A percentile compares a stretch with the other conserved stretches of the same genome.
phyloP scores from a whole-genome alignment of 2,888 invertebrate genomes.

The Calameuta filiformis region DNA sequence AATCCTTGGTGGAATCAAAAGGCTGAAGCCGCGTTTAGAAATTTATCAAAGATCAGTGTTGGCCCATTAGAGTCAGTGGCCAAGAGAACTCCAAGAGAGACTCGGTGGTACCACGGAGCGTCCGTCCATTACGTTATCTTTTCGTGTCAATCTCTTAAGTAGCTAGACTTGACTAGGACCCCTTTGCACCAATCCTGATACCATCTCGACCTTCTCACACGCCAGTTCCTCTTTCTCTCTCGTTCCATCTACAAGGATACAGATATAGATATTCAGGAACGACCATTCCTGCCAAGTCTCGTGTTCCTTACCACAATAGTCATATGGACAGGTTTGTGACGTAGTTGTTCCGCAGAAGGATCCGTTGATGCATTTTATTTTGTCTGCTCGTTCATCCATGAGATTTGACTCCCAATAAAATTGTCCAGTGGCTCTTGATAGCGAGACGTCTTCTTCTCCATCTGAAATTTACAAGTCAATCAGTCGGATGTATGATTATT shows the following conservation, averaged over 20 bases:
- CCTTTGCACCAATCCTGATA: constrained; percentile 32
- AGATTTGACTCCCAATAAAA: too few species aligned
- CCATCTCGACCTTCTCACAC: constrained; percentile 27
- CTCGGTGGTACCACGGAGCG: constrained; percentile 11
- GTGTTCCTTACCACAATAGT: too few species aligned
- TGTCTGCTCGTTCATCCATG: too few species aligned
- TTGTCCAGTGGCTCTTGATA: too few species aligned
- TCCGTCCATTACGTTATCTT: constrained; percentile 64
- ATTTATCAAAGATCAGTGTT: constrained; percentile 50
- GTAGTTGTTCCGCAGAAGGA: too few species aligned
- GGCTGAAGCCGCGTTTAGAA: constrained; percentile 37
- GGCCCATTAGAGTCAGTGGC: constrained; percentile 47
- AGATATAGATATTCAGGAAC: background rate
- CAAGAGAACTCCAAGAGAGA: constrained; percentile 24
- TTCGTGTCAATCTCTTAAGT: constrained; percentile 64
- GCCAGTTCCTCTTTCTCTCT: background rate
- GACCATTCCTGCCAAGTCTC: background rate
- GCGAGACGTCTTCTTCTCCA: too few species aligned
- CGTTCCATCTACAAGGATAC: background rate
- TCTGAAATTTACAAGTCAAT: too few species aligned
- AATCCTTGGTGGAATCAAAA: constrained; percentile 30
- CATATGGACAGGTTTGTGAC: too few species aligned
- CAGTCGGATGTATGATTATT: too few species aligned
- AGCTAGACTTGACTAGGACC: constrained; percentile 55
- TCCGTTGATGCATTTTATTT: too few species aligned